These are phyloP conservation scores for Penaeus chinensis DNA, from an alignment of 1,140 invertebrate species.

Conservation along the genomic window DNA sequence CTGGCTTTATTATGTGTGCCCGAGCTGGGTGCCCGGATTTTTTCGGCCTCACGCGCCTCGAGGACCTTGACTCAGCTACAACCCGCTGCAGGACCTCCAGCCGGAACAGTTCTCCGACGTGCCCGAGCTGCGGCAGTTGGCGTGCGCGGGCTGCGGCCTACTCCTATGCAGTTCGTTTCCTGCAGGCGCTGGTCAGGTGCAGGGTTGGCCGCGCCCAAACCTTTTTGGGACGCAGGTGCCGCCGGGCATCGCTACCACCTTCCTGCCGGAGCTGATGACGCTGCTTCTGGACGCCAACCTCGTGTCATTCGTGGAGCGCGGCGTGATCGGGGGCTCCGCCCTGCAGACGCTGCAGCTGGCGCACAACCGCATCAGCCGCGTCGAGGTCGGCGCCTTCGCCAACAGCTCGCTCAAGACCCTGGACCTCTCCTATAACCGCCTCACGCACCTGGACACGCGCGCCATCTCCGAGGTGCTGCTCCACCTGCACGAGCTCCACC, in stretches of 20 bases:
- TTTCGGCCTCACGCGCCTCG: conserved; percentile 76
- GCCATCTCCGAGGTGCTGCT: conserved; percentile 74
- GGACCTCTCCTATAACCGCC: conserved; percentile 81
- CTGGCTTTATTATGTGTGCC: conserved; percentile 78
- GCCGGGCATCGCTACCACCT: conserved; percentile 70
- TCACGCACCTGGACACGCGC: conserved; percentile 75
- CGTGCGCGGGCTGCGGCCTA: conserved; percentile 78
- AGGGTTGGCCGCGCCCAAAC: conserved; percentile 80
- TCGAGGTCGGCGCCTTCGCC: conserved; percentile 77
- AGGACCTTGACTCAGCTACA: conserved; percentile 79
- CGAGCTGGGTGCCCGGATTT: conserved; percentile 77
- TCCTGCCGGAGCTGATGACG: conserved; percentile 72
- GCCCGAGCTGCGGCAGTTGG: conserved; percentile 73
- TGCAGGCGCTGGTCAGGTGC: conserved; percentile 68
- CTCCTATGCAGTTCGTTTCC: conserved; percentile 79
- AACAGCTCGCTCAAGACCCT: conserved; percentile 76
- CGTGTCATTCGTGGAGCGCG: conserved; percentile 70
- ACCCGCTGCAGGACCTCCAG: conserved; percentile 77
- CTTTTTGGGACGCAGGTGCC: conserved; percentile 76
- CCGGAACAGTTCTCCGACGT: conserved; percentile 83
- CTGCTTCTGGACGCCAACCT: conserved; percentile 82
- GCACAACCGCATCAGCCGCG: conserved; percentile 77
- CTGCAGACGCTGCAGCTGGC: conserved; percentile 73
- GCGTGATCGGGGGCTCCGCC: conserved; percentile 67
- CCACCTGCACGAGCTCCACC: conserved; percentile 74